Base-by-base conservation (phyloP, 2,888 invertebrate genomes). In the Amblyjoppa proteus region DNA sequence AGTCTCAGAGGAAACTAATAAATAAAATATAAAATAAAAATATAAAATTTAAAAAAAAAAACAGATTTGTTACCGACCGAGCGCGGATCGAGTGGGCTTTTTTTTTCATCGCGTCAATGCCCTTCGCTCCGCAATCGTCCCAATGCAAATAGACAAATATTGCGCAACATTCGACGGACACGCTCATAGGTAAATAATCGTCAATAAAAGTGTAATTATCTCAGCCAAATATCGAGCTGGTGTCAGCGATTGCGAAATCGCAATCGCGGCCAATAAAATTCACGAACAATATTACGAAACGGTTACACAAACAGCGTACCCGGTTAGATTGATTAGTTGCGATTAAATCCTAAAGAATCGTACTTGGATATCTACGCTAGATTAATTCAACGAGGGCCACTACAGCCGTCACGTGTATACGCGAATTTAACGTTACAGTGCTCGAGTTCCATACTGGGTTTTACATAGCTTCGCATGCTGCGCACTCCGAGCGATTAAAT, bases 301-400 rank as follows among this genome's bases (percentile, higher is more conserved):
- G 64, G 28, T 75, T 41, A 38, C 20, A 49, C 28, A 25, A 74
- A 61, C 45, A 25, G 49, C 31, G 11, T 49, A 16, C 45, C 16
- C 45, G 13, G n/a, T 75, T 61, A 61, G 61, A 64, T 75, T 28
- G 61, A 75, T 61, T 64, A 61, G 49, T 64, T 41, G 61, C 31
- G 49, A 75, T 75, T 75, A 61, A 64, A 49, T 49, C 25, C 61
- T 61, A 75, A 75, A 45, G 41, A 75, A 64, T 64, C 38, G 49
- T 34, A 71, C 25, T 64, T 64, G 38, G 58, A 64, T 64, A 61
- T 28, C 61, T 74, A 61, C 45, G 49, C 41, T 61, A n/a, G 49
- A 75, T 75, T 75, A 64, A 64, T 75, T 64, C 45, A 64, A 31
- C n/a, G 58, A 56, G 71, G 53, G 25, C 20, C 38, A 13, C 58